Base-by-base conservation (phyloP, 53 echinoderm and acorn worm species). In the Paracentrotus lividus region DNA sequence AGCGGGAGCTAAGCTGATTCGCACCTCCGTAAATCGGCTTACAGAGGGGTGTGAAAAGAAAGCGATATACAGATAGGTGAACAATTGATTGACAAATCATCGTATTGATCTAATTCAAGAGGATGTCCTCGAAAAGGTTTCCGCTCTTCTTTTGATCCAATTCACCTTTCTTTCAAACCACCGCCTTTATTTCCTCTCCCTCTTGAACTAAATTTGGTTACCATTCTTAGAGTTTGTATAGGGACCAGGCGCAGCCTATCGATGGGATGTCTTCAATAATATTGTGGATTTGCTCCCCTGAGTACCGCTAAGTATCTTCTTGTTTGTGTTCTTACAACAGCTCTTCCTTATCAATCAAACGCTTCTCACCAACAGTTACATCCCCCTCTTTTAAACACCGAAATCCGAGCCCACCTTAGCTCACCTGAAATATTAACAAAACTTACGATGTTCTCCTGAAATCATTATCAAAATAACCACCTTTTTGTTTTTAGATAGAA, bases 1-100 rank as follows among this genome's bases (percentile, higher is more conserved):
- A 92, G 33, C 60, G 91, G 45, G 58, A 6, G 14, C 33, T 92
- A 92, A 92, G 42, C 78, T 20, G 57, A 40, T 92, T 77, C 92
- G 51, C 92, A 92, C 92, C 92, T 92, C 26, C 59, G 38, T 53
- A 92, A 81, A 92, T 92, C 92, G 81, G 77, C 92, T 92, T 92
- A 92, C 34, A 59, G 5, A 21, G 51, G 38, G 47, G 77, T 42
- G 53, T 36, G 57, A 92, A 57, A 92, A 81, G 78, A 57, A 57
- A 81, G 57, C 81, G 78, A 78, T 78, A 78, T 34, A 44, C 89
- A 40, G 8, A 51, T 66, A 90, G 90, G 49, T 47, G 67, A 16
- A 54, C 68, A 72, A 69, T 51, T 75, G 90, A 90, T 45, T 49
- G 90, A 68, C 90, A 90, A 72, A 68, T 68, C 75, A 29, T 52